Evolutionary conservation across 2,797 vertebrate species (phyloP).

Genomic region (Distichodus sexfasciatus): DNA sequence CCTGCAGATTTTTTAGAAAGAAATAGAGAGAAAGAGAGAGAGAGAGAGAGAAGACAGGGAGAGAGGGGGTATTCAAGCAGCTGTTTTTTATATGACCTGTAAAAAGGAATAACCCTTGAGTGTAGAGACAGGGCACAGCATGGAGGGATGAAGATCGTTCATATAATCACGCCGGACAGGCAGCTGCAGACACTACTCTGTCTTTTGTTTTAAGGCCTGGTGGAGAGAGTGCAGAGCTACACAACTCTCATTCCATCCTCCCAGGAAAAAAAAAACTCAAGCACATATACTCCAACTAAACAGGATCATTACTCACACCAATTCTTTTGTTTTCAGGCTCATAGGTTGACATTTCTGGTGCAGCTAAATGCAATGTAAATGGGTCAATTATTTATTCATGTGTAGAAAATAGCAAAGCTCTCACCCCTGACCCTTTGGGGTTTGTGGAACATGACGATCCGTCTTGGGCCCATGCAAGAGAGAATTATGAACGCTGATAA

Average conservation of each 20-base stretch:
- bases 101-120: slow-evolving; percentile 34
- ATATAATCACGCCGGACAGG: slow-evolving; percentile 34
- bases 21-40: not conserved
- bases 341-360: slow-evolving; percentile 47
- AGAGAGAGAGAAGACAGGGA: not conserved
- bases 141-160: slow-evolving; percentile 23
- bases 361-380: slow-evolving; percentile 54
- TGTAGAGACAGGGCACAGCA: not conserved
- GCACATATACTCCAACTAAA: slow-evolving; percentile 2
- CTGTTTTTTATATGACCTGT: slow-evolving; percentile 24
- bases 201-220: slow-evolving; percentile 17
- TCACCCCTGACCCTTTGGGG: slow-evolving; percentile 41
- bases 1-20: slow-evolving; percentile 12
- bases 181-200: slow-evolving; percentile 18
- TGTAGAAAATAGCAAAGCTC: slow-evolving; percentile 44
- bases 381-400: slow-evolving; percentile 54
- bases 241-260: slow-evolving; percentile 12
- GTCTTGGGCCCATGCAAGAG: slow-evolving; percentile 23
- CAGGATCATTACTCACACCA: slow-evolving; percentile 21
- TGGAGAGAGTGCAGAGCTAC: slow-evolving; percentile 8
- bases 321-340: slow-evolving; percentile 23
- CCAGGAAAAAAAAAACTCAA: not conserved
- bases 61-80: not conserved
- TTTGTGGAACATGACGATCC: slow-evolving; percentile 40
- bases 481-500: slow-evolving; percentile 39